Base-by-base conservation (phyloP, 2,888 invertebrate species). In the Heterodera filipjevi region DNA sequence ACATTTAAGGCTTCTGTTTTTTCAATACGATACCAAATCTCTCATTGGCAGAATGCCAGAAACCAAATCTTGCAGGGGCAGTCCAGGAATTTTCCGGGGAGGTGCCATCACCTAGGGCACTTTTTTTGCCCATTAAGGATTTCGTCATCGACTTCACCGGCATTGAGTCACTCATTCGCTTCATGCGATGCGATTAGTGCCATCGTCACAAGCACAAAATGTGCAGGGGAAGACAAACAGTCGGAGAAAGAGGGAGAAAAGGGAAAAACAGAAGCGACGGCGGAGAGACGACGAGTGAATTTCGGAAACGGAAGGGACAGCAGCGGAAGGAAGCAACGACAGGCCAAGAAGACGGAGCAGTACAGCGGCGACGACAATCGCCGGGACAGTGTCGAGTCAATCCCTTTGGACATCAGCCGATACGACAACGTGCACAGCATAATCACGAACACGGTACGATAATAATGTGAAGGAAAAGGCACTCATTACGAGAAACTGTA, bases 401-500 rank as follows among this genome's bases (percentile, higher is more conserved):
- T 68, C 19, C 68, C 68, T 16, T 33, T 68, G 68, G 68, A 68
- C 68, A 68, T 68, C 68, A 68, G 68, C 33, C 68, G 68, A 33
- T 68, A 68, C 33, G 68, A 68, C 68, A 68, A 68, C 22, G 68
- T 68, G 33, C 32, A 35, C 33, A 68, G 35, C 33, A 68, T 32
- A 32, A 32, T 68, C 33, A 33, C 33, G 2, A 59, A n/a, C 10
- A 6, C 27, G 22, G 59, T 12, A 59, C 59, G 10, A 22, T 22
- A 27, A 59, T 53, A 53, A 22, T 6, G 22, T 6, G 16, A 8
- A 5, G 22, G 5, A 53, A 53, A 16, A 22, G 16, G 19, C 53
- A 16, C 16, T 19, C 0, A 53, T 53, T 53, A n/a, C n/a, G n/a
- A n/a, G n/a, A n/a, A n/a, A n/a, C n/a, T n/a, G n/a, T n/a, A n/a